These are phyloP conservation scores for Pelecanoides urinatrix DNA, from an alignment of 2,113 vertebrate species.

Conservation along the genomic window DNA sequence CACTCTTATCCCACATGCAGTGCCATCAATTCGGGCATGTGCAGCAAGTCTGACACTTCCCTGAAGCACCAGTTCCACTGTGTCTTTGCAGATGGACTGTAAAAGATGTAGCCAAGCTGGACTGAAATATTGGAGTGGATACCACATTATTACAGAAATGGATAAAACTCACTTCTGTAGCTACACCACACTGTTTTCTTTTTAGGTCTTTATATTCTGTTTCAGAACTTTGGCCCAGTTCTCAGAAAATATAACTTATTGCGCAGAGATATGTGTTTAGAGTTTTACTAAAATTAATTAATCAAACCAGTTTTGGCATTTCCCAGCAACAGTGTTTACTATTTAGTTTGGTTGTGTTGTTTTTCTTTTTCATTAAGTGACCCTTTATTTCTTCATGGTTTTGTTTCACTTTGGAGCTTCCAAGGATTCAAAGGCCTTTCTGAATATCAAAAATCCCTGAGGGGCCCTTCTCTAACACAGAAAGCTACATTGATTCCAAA, in stretches of 20 bases:
- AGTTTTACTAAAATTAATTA: background rate
- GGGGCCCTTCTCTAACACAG: fast-evolving
- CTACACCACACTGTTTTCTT: background rate
- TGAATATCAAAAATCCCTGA: background rate
- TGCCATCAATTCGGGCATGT: background rate
- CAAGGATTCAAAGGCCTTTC: background rate
- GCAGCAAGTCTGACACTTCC: background rate
- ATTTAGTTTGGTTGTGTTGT: background rate
- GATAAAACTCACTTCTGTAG: background rate
- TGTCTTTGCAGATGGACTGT: background rate
- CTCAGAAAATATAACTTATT: background rate
- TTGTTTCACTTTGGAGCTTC: background rate
- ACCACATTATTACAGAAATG: background rate
- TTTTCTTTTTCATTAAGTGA: background rate
- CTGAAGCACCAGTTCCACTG: background rate
- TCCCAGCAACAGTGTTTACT: background rate
- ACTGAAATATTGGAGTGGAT: background rate
- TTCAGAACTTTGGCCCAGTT: background rate
- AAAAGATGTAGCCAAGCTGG: background rate
- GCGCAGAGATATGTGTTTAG: background rate
- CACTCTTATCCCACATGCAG: background rate
- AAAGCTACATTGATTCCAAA: background rate
- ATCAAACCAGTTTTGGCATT: background rate
- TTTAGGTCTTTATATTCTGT: background rate
- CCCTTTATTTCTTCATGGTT: background rate